Evolutionary conservation across 1,140 invertebrate species (phyloP), one percentile per base, ranked within the genome.

Genomic region (Heliconius hewitsoni): DNA sequence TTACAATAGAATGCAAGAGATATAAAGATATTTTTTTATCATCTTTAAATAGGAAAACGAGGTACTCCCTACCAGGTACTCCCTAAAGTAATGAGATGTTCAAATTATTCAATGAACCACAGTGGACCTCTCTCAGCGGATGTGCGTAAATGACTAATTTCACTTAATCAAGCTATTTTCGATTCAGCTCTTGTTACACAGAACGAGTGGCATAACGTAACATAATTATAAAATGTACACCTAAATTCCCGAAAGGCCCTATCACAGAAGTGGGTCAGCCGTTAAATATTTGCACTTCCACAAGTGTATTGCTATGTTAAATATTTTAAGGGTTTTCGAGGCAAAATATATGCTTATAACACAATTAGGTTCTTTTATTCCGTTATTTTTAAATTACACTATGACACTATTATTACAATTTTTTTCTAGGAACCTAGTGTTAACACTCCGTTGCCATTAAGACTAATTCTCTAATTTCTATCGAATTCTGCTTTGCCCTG

Each of bases 231-330:
- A 66, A 66, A 66, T 75, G 50, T 75, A 75, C 3, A n/a, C 55
- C 55, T 74, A 66, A 75, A 75, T 60, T 66, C 74, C 55, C 74
- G 18, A 75, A 75, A 66, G 55, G 55, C 74, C 55, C 60, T 39
- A 75, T 75, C 74, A 75, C 37, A 75, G 74, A 75, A 75, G 74
- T 75, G 52, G 74, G 52, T 75, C 74, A 42, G 23, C 55, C 34
- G 74, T 75, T 66, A 75, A 75, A 75, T 75, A 75, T 75, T 75
- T 75, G 34, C 74, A 75, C 55, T 75, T 60, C 37, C 74, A 75
- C 52, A 66, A 75, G 74, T 66, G 55, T 74, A 57, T 74, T 74
- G 52, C 52, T 60, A 74, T 74, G 73, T 75, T 60, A 60, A 75
- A 75, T 66, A 66, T 66, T 66, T 66, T 66, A 66, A 66, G 60